These are phyloP conservation scores for Mechanitis mazaeus DNA, from an alignment of 2,888 invertebrate species.

Conservation along the genomic window DNA sequence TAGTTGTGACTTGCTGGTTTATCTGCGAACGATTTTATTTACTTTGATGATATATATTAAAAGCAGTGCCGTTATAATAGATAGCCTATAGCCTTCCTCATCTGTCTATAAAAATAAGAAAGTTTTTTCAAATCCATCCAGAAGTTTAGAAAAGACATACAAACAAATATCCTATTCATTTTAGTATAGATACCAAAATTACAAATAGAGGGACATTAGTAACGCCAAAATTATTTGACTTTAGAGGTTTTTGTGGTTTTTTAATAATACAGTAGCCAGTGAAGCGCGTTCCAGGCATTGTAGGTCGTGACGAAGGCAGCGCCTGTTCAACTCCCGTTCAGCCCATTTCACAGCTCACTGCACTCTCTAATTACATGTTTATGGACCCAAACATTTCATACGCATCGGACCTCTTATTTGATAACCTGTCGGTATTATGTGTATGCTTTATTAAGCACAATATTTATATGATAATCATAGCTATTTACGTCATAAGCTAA, in stretches of 20 bases:
- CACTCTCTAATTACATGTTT: conserved; percentile 53
- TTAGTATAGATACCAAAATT: background rate
- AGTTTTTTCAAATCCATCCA: too few relatives aligned
- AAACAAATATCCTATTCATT: too few relatives aligned
- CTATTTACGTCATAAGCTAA: too few relatives aligned
- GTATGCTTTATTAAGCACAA: too few relatives aligned
- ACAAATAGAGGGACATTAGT: background rate
- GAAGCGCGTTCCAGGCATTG: conserved; percentile 11
- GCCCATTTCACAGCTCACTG: conserved; percentile 61
- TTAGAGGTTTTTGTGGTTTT: conserved; percentile 8
- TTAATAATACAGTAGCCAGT: conserved; percentile 4
- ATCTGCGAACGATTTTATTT: too few relatives aligned
- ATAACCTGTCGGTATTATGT: conserved; percentile 46
- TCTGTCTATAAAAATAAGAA: too few relatives aligned
- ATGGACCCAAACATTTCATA: conserved; percentile 45
- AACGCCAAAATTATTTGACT: background rate
- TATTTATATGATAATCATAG: too few relatives aligned
- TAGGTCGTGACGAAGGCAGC: conserved; percentile 20
- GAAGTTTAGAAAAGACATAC: too few relatives aligned
- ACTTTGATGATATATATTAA: too few relatives aligned
- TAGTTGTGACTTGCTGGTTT: too few relatives aligned
- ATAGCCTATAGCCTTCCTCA: too few relatives aligned
- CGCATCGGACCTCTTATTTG: conserved; percentile 33
- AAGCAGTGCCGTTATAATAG: too few relatives aligned
- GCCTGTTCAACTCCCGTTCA: conserved; percentile 34